These are phyloP conservation scores for Cheilosia soror DNA, from an alignment of 2,888 invertebrate species.

Conservation along the genomic window DNA sequence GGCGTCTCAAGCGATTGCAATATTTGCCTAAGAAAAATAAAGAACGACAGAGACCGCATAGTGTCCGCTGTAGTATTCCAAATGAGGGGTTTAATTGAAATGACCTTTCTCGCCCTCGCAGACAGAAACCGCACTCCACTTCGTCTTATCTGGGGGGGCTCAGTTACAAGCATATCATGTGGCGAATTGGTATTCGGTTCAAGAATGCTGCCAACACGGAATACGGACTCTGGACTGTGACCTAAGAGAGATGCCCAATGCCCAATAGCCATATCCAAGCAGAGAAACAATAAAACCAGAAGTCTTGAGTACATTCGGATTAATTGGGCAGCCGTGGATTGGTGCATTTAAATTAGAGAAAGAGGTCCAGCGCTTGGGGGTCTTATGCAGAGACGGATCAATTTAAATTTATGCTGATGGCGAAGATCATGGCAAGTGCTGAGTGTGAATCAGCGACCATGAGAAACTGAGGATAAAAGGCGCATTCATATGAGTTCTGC, in stretches of 20 bases:
- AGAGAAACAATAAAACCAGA: constrained; percentile 46
- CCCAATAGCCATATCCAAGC: not conserved
- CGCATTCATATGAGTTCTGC: too few relatives aligned
- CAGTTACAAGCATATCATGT: not conserved
- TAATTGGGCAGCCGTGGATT: constrained; percentile 38
- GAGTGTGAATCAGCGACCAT: too few relatives aligned
- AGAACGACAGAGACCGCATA: not conserved
- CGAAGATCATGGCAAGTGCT: constrained; percentile 49
- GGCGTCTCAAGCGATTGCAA: constrained; percentile 36
- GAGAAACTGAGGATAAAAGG: too few relatives aligned
- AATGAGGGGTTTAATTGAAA: constrained; percentile 61
- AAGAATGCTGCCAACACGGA: constrained; percentile 34
- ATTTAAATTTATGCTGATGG: constrained; percentile 65
- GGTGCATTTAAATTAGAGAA: constrained; percentile 41
- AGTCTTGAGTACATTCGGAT: constrained; percentile 35
- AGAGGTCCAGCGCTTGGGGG: constrained; percentile 1
- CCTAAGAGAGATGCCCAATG: constrained; percentile 11
- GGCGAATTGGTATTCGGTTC: constrained; percentile 4
- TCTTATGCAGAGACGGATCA: constrained; percentile 52
- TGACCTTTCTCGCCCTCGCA: constrained; percentile 62
- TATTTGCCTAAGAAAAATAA: constrained; percentile 25
- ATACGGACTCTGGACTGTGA: constrained; percentile 56
- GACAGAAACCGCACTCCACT: constrained; percentile 3
- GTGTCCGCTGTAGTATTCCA: constrained; percentile 22
- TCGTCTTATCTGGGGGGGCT: constrained; percentile 1